Evolutionary conservation across 2,888 invertebrate genomes (phyloP).

Genomic region (Allolobophora icterica): DNA sequence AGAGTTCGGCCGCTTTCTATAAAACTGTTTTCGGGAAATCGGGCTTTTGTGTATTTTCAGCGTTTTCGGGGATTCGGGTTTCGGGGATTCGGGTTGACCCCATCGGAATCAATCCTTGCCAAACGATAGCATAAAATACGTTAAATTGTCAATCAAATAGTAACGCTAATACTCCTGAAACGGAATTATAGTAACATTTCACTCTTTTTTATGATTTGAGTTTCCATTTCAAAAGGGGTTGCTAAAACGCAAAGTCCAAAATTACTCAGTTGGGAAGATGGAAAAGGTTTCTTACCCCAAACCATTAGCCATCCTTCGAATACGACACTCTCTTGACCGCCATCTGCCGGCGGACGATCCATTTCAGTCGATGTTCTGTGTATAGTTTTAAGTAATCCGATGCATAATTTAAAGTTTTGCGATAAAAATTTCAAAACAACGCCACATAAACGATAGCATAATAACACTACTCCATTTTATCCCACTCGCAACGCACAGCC

Average conservation of each 20-base stretch:
- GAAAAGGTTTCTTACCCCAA: neutral
- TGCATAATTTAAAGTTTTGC: conserved; percentile 1
- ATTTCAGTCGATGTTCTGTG: neutral
- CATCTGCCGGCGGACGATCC: neutral
- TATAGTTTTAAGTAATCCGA: conserved; percentile 6
- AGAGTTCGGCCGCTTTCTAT: too few relatives aligned
- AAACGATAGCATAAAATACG: neutral
- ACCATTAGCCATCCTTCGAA: conserved; percentile 5
- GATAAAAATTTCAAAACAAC: conserved; percentile 3
- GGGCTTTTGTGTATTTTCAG: too few relatives aligned
- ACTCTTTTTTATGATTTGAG: neutral
- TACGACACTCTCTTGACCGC: neutral
- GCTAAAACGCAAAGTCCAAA: neutral
- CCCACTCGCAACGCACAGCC: neutral
- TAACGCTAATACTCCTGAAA: neutral
- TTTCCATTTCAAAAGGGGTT: neutral
- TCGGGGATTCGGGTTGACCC: too few relatives aligned
- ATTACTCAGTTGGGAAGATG: neutral
- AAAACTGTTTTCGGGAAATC: too few relatives aligned
- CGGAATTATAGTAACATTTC: neutral
- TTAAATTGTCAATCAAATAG: neutral
- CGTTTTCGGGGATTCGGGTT: too few relatives aligned
- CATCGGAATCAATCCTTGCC: neutral
- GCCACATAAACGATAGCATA: neutral
- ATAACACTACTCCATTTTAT: conserved; percentile 10